Conservation (phyloP, 2,888 invertebrate species). For the Chydorus sphaericus region DNA sequence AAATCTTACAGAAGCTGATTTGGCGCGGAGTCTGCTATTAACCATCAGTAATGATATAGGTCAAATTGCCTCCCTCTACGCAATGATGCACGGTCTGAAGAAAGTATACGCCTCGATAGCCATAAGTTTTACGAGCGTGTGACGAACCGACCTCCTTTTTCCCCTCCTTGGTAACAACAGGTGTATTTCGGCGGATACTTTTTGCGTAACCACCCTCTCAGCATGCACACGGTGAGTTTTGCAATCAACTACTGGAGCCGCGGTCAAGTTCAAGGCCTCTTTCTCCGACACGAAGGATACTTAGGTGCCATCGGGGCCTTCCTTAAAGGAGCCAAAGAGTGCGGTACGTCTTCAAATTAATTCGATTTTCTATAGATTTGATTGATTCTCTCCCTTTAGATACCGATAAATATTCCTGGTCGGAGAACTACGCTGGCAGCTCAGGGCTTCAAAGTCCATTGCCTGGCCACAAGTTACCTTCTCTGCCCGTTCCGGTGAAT, state of each 20-base stretch:
- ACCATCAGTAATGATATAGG: conserved; percentile 54
- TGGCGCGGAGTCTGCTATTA: conserved; percentile 45
- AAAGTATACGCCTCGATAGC: conserved; percentile 27
- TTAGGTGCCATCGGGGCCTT: conserved; percentile 54
- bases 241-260: conserved; percentile 53
- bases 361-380: neutral
- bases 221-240: conserved; percentile 50
- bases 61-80: conserved; percentile 51
- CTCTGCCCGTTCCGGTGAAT: conserved; percentile 18
- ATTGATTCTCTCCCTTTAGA: conserved; percentile 24
- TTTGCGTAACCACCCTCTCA: conserved; percentile 48
- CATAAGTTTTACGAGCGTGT: neutral
- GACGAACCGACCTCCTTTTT: neutral
- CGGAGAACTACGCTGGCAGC: conserved; percentile 51
- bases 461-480: conserved; percentile 21
- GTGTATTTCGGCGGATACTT: conserved; percentile 56
- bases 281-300: conserved; percentile 53
- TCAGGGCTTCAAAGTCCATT: conserved; percentile 40
- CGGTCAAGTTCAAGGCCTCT: conserved; percentile 46
- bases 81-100: conserved; percentile 43
- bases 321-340: conserved; percentile 45
- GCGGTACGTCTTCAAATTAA: conserved; percentile 26
- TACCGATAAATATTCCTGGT: conserved; percentile 43
- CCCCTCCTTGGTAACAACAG: too few relatives aligned
- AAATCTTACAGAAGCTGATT: conserved; percentile 37